Percentiles rank a stretch among this genome's conserved stretches.
phyloP scores from a whole-genome alignment of 2,797 vertebrate genomes.

The Florisuga fusca region DNA sequence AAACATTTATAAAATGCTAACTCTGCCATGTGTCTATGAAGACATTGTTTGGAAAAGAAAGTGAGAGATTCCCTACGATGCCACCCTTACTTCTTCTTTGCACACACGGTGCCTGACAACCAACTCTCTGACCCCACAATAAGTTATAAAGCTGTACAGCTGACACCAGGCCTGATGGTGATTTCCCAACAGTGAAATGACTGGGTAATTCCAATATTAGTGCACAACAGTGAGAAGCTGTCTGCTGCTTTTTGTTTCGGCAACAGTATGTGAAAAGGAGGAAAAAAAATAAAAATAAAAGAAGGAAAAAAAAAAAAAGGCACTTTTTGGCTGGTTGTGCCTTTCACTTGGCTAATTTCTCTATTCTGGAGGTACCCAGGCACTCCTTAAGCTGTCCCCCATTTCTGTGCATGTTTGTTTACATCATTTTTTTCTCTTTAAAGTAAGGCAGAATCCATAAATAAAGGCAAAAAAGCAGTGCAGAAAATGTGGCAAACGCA shows the following conservation, averaged over 20 bases:
- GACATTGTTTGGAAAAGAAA: background rate
- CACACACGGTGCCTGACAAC: background rate
- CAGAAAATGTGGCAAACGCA: slow-evolving; percentile 52
- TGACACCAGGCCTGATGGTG: background rate
- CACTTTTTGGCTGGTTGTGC: slow-evolving; percentile 78
- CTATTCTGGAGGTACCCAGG: slow-evolving; percentile 65
- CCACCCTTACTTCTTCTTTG: background rate
- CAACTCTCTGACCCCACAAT: background rate
- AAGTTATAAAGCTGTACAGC: background rate
- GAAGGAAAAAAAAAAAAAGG: slow-evolving; percentile 73
- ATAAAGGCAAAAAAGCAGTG: slow-evolving; percentile 74
- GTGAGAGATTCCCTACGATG: background rate
- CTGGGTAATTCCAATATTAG: slow-evolving; percentile 47
- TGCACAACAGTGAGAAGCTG: slow-evolving; percentile 40
- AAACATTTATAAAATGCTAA: slow-evolving; percentile 53
- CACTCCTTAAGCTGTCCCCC: slow-evolving; percentile 70
- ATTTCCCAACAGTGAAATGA: slow-evolving; percentile 34
- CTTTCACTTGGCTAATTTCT: slow-evolving; percentile 77
- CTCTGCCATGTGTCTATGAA: slow-evolving; percentile 9
- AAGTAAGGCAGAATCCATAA: slow-evolving; percentile 82
- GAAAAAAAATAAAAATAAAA: slow-evolving; percentile 3
- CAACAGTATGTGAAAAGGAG: slow-evolving; percentile 44
- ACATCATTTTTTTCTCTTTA: slow-evolving; percentile 25
- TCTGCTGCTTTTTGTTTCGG: slow-evolving; percentile 29
- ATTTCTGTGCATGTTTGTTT: slow-evolving; percentile 66